Evolutionary conservation across 2,797 vertebrate genomes (phyloP).

Genomic region (Melanotaenia trifasciata): DNA sequence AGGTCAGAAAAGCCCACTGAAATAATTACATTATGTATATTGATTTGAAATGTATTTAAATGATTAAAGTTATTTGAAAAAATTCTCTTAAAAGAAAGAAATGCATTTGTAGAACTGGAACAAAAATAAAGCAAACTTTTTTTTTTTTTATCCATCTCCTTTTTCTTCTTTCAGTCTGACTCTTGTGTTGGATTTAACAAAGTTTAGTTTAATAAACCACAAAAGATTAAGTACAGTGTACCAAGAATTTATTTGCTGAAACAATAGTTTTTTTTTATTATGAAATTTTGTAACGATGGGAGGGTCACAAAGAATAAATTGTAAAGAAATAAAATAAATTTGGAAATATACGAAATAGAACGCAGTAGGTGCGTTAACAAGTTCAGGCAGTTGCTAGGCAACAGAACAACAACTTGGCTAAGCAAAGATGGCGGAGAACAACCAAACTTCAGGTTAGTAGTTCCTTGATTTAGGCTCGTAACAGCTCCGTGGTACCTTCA

Average conservation of each 20-base stretch:
- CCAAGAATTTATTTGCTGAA: no score
- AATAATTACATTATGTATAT: neutral
- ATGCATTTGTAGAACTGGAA: slow-evolving; percentile 28
- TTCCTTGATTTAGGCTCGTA: neutral
- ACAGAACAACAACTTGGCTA: slow-evolving; percentile 40
- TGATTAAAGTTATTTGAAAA: neutral
- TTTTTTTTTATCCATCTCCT: neutral
- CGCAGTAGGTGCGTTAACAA: neutral
- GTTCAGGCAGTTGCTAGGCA: slow-evolving; percentile 62
- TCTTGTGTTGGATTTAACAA: neutral
- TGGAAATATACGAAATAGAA: neutral
- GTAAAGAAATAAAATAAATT: no score
- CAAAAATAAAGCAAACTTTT: slow-evolving; percentile 48
- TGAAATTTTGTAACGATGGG: no score
- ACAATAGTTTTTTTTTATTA: no score
- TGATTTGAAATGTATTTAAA: slow-evolving; percentile 26
- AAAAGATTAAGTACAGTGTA: no score
- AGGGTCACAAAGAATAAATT: no score
- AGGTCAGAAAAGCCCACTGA: neutral
- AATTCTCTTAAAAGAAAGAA: neutral
- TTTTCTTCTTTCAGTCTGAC: neutral
- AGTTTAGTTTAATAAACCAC: no score
- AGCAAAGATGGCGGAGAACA: slow-evolving; percentile 66
- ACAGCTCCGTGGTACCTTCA: neutral
- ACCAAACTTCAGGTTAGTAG: slow-evolving; percentile 62